Evolutionary conservation across 1,140 invertebrate genomes (phyloP).

Genomic region (Leptoteleia sp.): DNA sequence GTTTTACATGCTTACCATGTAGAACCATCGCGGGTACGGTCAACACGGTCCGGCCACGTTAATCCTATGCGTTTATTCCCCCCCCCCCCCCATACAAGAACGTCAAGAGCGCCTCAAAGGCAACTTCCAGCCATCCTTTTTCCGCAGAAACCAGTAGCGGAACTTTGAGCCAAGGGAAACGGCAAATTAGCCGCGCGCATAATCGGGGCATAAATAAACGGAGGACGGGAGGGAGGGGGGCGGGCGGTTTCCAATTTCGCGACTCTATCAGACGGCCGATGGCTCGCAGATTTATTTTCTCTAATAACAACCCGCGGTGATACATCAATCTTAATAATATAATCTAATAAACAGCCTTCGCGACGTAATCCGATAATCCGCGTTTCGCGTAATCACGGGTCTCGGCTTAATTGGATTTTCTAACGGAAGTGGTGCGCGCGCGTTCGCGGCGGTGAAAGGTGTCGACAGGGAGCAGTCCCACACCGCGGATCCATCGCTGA

Average conservation of each 20-base stretch:
- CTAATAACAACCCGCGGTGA: slow-evolving; percentile 55
- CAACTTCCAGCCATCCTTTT: no score
- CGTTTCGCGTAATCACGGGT: slow-evolving; percentile 51
- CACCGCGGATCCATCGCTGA: slow-evolving; percentile 54
- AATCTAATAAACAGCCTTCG: slow-evolving; percentile 57
- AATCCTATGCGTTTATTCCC: no score
- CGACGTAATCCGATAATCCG: slow-evolving; percentile 55
- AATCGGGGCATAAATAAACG: slow-evolving; percentile 1
- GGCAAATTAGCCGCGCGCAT: background rate
- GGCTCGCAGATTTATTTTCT: slow-evolving; percentile 40
- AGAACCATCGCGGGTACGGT: no score
- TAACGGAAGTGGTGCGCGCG: slow-evolving; percentile 49
- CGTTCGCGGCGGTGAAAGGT: slow-evolving; percentile 52
- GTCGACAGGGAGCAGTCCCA: slow-evolving; percentile 56
- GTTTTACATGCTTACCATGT: no score
- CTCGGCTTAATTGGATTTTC: slow-evolving; percentile 67
- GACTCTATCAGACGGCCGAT: slow-evolving; percentile 34
- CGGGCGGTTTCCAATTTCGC: slow-evolving; percentile 39
- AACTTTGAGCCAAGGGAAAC: background rate
- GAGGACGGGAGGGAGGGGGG: background rate
- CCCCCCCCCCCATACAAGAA: no score
- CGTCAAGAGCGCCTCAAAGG: no score
- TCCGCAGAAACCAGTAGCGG: background rate
- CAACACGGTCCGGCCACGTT: no score
- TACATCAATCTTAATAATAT: slow-evolving; percentile 60